Percentiles rank a stretch among this genome's conserved stretches.
Conservation (phyloP, 2,888 invertebrate genomes). For the Cryptus viduatorius region DNA sequence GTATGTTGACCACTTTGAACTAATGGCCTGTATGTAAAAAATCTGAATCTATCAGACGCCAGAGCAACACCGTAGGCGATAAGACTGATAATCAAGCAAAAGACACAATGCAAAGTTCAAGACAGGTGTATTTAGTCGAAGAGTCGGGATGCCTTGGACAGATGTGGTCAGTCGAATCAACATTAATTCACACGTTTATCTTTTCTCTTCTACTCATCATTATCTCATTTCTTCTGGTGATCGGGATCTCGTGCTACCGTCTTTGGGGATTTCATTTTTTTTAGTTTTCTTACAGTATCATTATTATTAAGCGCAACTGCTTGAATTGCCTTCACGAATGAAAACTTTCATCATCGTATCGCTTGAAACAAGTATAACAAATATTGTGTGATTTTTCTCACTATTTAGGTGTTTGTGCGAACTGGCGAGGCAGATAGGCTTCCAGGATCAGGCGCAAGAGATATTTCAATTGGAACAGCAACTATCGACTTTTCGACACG, state of each 20-base stretch:
- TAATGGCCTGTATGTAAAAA: constrained; percentile 59
- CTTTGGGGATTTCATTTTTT: constrained; percentile 19
- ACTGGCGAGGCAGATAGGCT: constrained; percentile 97
- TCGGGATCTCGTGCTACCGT: neutral
- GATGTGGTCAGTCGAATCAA: constrained; percentile 82
- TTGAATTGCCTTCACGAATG: constrained; percentile 11
- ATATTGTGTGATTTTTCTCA: constrained; percentile 20
- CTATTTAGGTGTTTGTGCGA: constrained; percentile 93
- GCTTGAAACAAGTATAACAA: constrained; percentile 26
- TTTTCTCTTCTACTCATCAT: constrained; percentile 37
- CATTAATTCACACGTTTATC: constrained; percentile 44
- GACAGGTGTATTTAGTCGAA: constrained; percentile 82
- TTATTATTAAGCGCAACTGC: constrained; percentile 5
- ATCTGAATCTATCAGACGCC: constrained; percentile 75
- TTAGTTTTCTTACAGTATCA: neutral
- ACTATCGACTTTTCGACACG: constrained; percentile 95
- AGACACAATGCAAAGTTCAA: constrained; percentile 80
- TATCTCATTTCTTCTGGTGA: constrained; percentile 50
- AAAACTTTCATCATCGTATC: neutral
- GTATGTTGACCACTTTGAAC: constrained; percentile 43
- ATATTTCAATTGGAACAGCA: constrained; percentile 94
- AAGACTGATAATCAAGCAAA: constrained; percentile 80
- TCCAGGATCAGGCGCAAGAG: constrained; percentile 93
- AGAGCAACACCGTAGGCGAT: constrained; percentile 79
- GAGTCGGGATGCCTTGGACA: constrained; percentile 82